phyloP scores from a whole-genome alignment of 2,888 invertebrate species.

The Halocaridina rubra region DNA sequence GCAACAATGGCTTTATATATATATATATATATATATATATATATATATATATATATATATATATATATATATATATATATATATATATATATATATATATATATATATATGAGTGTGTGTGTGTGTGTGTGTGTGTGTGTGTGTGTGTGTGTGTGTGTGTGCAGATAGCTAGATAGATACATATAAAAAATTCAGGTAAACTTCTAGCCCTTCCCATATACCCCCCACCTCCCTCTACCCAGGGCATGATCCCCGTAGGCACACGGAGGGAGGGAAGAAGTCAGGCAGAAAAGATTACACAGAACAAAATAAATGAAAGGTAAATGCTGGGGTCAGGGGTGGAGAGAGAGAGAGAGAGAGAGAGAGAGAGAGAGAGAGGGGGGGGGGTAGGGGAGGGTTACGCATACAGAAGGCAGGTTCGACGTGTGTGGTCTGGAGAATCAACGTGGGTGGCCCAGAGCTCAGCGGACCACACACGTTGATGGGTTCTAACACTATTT shows the following conservation, averaged over 20 bases:
- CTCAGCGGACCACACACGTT: slow-evolving; percentile 32
- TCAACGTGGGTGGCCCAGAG: slow-evolving; percentile 25
- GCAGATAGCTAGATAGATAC: background rate
- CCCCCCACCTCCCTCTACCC: background rate
- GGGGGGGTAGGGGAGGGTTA: background rate
- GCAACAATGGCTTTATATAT: background rate
- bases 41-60: background rate
- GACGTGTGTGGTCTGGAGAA: slow-evolving; percentile 26
- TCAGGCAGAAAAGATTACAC: background rate
- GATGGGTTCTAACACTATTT: background rate
- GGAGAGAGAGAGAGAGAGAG: background rate
- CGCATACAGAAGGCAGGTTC: background rate
- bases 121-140: background rate
- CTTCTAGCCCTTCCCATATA: background rate
- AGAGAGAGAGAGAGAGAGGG: background rate
- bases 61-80: background rate
- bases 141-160: background rate
- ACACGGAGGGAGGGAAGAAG: background rate
- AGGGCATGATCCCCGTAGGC: too few relatives aligned
- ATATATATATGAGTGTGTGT: background rate
- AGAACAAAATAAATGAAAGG: too few relatives aligned
- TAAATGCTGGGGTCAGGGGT: background rate
- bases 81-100: background rate
- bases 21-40: background rate
- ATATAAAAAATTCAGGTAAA: background rate